Evolutionary conservation across 2,888 invertebrate genomes (phyloP).

Genomic region (Orthosia cruda): DNA sequence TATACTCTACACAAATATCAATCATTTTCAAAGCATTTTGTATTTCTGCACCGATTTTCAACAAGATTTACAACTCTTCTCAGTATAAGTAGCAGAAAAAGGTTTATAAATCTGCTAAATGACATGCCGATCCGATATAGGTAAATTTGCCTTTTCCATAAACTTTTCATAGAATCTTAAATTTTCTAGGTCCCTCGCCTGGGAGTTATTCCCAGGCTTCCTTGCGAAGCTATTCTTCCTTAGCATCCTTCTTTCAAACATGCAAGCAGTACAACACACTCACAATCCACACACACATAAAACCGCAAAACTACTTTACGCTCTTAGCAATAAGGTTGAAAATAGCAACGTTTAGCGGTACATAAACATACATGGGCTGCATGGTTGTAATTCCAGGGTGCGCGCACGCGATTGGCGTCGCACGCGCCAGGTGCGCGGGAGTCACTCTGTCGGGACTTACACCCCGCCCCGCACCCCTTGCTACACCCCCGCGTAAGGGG

Average conservation of each 20-base stretch:
- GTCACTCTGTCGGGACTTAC: slow-evolving; percentile 63
- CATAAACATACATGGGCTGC: slow-evolving; percentile 5
- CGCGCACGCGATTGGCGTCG: slow-evolving; percentile 82
- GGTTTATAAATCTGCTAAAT: too few relatives aligned
- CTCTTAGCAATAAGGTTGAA: neutral
- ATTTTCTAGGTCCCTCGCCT: too few relatives aligned
- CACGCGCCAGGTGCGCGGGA: slow-evolving; percentile 82
- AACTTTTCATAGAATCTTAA: too few relatives aligned
- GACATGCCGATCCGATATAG: too few relatives aligned
- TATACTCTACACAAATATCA: too few relatives aligned
- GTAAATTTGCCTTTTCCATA: too few relatives aligned
- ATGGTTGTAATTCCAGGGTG: slow-evolving; percentile 45
- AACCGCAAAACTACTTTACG: neutral
- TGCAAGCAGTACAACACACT: slow-evolving; percentile 13
- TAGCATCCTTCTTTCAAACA: neutral
- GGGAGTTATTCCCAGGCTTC: neutral
- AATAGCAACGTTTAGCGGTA: neutral
- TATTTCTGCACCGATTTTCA: too few relatives aligned
- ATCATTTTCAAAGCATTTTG: too few relatives aligned
- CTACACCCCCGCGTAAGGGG: slow-evolving; percentile 63
- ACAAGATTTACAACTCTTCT: too few relatives aligned
- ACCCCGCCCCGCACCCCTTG: slow-evolving; percentile 21
- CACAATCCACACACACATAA: slow-evolving; percentile 6
- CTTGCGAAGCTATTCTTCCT: neutral
- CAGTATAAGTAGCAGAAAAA: too few relatives aligned